Evolutionary conservation across 53 echinoderm and acorn worm genomes (phyloP).

Genomic region (Hippasteria phrygiana): DNA sequence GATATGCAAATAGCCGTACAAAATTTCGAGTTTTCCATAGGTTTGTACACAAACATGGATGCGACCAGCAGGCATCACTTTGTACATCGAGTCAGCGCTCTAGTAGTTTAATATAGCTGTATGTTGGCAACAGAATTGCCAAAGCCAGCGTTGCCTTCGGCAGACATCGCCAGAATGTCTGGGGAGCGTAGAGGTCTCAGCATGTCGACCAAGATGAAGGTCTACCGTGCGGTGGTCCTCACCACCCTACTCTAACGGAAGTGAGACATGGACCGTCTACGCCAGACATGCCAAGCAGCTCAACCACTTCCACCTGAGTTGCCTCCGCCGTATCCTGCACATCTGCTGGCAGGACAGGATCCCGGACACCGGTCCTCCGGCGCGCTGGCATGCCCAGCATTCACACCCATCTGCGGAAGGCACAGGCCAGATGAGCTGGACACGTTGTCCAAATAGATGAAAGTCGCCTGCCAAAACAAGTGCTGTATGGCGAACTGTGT

Average conservation of each 20-base stretch:
- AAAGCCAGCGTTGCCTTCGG: background rate
- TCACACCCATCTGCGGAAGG: background rate
- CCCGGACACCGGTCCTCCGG: background rate
- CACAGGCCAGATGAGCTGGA: background rate
- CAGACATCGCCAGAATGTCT: background rate
- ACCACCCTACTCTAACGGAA: background rate
- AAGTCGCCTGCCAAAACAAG: background rate
- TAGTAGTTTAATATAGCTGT: too few relatives aligned
- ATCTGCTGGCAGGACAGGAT: slow-evolving; percentile 8
- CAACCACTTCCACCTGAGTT: slow-evolving; percentile 22
- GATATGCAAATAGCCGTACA: too few relatives aligned
- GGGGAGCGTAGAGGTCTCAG: background rate
- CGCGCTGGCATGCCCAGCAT: slow-evolving; percentile 19
- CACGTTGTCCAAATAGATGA: background rate
- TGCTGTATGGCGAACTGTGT: background rate
- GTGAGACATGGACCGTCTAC: slow-evolving; percentile 47
- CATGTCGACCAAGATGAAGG: background rate
- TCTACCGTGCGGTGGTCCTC: background rate
- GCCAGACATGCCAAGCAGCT: background rate
- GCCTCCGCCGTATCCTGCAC: slow-evolving; percentile 9
- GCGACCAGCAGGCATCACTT: too few relatives aligned
- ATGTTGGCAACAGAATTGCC: background rate
- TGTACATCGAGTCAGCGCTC: too few relatives aligned
- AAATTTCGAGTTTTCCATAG: too few relatives aligned
- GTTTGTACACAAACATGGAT: too few relatives aligned